Conservation (phyloP, 2,113 vertebrate genomes). For the Pseudorectes ferrugineus region DNA sequence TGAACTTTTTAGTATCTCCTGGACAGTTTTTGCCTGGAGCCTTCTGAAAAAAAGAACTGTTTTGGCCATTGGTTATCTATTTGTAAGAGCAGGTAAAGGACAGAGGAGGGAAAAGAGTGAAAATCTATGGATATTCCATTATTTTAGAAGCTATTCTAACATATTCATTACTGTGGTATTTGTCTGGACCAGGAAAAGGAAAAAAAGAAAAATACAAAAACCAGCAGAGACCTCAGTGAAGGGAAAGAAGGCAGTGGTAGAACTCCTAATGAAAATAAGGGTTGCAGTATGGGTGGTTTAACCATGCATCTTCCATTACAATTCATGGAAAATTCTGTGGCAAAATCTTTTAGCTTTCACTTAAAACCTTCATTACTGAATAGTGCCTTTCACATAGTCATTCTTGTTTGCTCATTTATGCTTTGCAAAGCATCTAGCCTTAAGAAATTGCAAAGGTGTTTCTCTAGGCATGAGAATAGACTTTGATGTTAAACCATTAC, state of each 20-base stretch:
- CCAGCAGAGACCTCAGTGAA: not conserved
- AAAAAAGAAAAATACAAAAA: not conserved
- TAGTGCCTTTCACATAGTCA: not conserved
- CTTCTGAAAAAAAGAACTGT: not conserved
- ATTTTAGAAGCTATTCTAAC: not conserved
- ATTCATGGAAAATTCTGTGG: not conserved
- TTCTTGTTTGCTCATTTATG: not conserved
- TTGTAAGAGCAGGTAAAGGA: not conserved
- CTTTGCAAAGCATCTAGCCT: not conserved
- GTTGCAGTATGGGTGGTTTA: not conserved
- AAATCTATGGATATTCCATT: not conserved
- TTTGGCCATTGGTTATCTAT: not conserved
- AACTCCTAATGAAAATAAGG: not conserved
- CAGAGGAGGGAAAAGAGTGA: fast-evolving
- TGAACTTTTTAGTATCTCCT: not conserved
- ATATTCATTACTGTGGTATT: not conserved
- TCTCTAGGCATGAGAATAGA: not conserved
- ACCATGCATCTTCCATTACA: not conserved
- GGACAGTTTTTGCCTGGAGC: not conserved
- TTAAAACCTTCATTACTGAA: not conserved
- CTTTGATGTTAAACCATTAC: not conserved
- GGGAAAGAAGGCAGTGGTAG: not conserved
- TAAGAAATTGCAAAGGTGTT: not conserved
- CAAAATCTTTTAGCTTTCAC: not conserved
- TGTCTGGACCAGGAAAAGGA: not conserved